These are phyloP conservation scores for Anastrepha ludens DNA, from an alignment of 1,140 invertebrate species.

Conservation along the genomic window DNA sequence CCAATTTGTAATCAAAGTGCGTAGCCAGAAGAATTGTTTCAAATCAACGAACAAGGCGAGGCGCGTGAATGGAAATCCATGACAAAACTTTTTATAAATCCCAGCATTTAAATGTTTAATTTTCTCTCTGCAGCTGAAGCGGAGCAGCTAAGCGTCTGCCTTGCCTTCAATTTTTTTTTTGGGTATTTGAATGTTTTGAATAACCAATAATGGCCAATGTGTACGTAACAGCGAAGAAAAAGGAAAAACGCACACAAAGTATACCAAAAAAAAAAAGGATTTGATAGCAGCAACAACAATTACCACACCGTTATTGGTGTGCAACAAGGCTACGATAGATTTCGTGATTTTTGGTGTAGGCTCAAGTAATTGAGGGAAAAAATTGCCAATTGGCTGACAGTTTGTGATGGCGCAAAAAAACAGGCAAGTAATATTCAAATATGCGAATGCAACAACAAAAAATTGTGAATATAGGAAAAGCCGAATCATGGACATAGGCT, in stretches of 20 bases:
- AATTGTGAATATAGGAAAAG: neutral
- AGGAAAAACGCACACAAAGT: neutral
- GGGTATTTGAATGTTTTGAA: conserved; percentile 19
- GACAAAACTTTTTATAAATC: neutral
- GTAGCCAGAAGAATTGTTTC: conserved; percentile 12
- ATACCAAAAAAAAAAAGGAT: neutral
- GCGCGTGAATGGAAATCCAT: neutral
- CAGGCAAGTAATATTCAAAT: neutral
- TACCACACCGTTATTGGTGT: neutral
- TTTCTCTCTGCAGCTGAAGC: neutral
- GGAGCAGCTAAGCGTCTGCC: neutral
- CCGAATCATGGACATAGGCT: neutral
- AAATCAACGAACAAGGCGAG: neutral
- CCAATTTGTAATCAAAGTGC: conserved; percentile 38
- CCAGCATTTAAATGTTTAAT: neutral
- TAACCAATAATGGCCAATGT: neutral
- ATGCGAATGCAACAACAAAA: neutral
- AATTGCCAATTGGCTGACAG: conserved; percentile 9
- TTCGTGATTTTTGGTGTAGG: conserved; percentile 14
- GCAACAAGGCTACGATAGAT: neutral
- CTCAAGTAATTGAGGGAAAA: neutral
- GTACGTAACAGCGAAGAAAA: neutral
- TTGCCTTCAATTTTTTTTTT: conserved; percentile 22
- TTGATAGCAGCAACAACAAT: neutral
- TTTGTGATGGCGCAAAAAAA: neutral